A percentile compares a stretch with the other conserved stretches of the same genome.
Conservation (phyloP, 2,888 invertebrate genomes). For the Emmelina monodactyla region DNA sequence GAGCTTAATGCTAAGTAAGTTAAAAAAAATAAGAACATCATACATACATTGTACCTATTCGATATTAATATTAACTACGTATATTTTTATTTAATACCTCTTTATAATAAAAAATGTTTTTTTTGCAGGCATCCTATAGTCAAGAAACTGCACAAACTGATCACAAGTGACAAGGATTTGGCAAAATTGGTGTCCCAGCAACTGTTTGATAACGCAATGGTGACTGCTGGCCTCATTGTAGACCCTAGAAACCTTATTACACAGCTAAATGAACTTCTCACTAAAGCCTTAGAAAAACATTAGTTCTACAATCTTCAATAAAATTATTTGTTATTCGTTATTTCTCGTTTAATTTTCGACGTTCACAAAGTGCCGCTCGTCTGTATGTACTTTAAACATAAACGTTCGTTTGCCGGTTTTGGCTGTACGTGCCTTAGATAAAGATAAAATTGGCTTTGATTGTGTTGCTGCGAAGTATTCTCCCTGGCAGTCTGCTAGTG, state of each 20-base stretch:
- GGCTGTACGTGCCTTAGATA: too few species aligned
- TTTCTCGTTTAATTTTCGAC: too few species aligned
- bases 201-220: conserved; percentile 94
- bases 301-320: too few species aligned
- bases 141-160: conserved; percentile 82
- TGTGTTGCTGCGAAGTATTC: too few species aligned
- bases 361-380: too few species aligned
- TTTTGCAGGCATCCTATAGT: conserved; percentile 83
- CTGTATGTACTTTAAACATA: too few species aligned
- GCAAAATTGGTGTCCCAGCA: conserved; percentile 87
- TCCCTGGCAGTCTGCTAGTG: too few species aligned
- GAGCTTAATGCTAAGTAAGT: conserved; percentile 92
- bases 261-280: conserved; percentile 86
- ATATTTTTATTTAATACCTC: not conserved
- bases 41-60: not conserved
- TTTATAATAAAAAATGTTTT: conserved; percentile 3
- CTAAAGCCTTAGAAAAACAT: conserved; percentile 81
- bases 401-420: too few species aligned
- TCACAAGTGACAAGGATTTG: conserved; percentile 77
- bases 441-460: too few species aligned
- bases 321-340: too few species aligned
- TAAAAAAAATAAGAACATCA: too few species aligned
- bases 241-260: conserved; percentile 87
- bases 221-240: conserved; percentile 91
- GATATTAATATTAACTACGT: too few species aligned